These are phyloP conservation scores for Paraescarpia echinospica DNA, from an alignment of 1,140 invertebrate species.

Conservation along the genomic window DNA sequence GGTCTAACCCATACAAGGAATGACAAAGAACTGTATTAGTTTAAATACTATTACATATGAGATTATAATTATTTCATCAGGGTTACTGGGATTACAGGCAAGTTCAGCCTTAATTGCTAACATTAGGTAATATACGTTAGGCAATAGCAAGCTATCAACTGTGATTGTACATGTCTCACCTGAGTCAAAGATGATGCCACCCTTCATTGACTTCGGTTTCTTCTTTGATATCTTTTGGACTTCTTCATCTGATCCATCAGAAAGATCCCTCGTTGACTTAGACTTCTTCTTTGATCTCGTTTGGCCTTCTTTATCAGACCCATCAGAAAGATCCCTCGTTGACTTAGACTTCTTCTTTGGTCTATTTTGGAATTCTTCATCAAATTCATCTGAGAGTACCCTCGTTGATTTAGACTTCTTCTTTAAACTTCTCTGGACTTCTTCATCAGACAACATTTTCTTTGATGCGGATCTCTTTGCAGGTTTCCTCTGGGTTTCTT, in stretches of 20 bases:
- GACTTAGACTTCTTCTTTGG: not conserved
- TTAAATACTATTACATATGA: too few relatives aligned
- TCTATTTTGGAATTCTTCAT: not conserved
- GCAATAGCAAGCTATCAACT: not conserved
- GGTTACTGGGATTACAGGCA: too few relatives aligned
- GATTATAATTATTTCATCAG: not conserved
- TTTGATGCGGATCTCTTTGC: not conserved
- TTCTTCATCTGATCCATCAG: conserved; percentile 2
- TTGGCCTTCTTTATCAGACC: not conserved
- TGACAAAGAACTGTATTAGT: too few relatives aligned
- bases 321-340: not conserved
- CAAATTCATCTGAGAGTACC: not conserved
- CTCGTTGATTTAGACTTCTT: not conserved
- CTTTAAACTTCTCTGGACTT: not conserved
- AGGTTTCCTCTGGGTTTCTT: not conserved
- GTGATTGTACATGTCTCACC: not conserved
- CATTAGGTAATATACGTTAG: not conserved
- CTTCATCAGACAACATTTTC: not conserved
- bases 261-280: not conserved
- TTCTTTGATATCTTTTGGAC: conserved; percentile 4
- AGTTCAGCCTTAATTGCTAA: not conserved
- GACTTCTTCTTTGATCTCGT: not conserved
- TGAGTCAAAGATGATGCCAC: conserved; percentile 19
- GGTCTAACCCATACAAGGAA: too few relatives aligned
- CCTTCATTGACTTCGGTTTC: not conserved